A percentile compares a stretch with the other conserved stretches of the same genome.
Evolutionary conservation across 1,140 invertebrate genomes (phyloP).

Genomic region (Zaprionus ghesquierei): DNA sequence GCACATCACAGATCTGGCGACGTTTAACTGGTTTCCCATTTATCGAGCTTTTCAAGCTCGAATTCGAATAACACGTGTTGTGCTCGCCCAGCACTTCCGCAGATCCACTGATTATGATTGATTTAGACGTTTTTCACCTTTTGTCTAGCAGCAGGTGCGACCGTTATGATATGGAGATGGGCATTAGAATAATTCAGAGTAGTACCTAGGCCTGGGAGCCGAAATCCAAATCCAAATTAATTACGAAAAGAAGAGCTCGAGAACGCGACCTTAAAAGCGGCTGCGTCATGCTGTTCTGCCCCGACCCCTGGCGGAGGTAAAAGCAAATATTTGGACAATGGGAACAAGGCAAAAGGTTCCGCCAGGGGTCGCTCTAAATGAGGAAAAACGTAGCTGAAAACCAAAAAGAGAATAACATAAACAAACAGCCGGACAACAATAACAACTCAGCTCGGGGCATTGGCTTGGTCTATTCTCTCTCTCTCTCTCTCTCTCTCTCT

Average conservation of each 20-base stretch:
- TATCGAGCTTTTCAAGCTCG: not conserved
- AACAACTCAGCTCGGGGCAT: slow-evolving; percentile 40
- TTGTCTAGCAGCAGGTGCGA: slow-evolving; percentile 30
- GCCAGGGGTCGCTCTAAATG: slow-evolving; percentile 36
- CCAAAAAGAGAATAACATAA: slow-evolving; percentile 28
- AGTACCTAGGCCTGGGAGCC: slow-evolving; percentile 39
- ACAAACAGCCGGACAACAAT: slow-evolving; percentile 56
- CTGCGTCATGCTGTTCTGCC: slow-evolving; percentile 63
- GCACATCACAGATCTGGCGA: slow-evolving; percentile 23
- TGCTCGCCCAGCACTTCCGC: slow-evolving; percentile 29
- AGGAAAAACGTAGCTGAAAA: slow-evolving; percentile 55
- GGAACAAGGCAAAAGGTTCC: slow-evolving; percentile 56
- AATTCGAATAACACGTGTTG: slow-evolving; percentile 41
- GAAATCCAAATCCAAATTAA: slow-evolving; percentile 76
- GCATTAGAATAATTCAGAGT: slow-evolving; percentile 73
- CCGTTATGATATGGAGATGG: slow-evolving; percentile 75
- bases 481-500: no score
- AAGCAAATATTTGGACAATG: slow-evolving; percentile 78
- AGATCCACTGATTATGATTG: slow-evolving; percentile 31
- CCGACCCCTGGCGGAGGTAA: slow-evolving; percentile 35
- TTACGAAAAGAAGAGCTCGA: slow-evolving; percentile 67
- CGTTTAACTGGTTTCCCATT: slow-evolving; percentile 14
- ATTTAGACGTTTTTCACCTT: slow-evolving; percentile 5
- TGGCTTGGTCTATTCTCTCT: no score
- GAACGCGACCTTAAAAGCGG: slow-evolving; percentile 59